Conservation (phyloP, 2,797 vertebrate species). For the Silurus lanzhouensis region DNA sequence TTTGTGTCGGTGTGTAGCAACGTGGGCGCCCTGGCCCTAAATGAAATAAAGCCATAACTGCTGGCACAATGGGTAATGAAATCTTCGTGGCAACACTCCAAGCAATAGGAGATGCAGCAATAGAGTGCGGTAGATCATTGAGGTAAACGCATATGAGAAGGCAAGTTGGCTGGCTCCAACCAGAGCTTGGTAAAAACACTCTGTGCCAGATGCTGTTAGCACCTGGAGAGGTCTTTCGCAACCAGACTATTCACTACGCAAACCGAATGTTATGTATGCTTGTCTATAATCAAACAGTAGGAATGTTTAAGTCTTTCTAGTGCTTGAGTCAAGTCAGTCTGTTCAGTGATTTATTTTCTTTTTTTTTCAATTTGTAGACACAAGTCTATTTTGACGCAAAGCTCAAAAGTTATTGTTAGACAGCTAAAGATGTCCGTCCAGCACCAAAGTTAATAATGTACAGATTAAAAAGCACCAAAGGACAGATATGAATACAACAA, state of each 20-base stretch:
- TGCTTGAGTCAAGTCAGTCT: not conserved
- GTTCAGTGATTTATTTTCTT: not conserved
- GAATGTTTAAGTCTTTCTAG: not conserved
- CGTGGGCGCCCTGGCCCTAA: conserved; percentile 7
- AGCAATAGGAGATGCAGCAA: conserved; percentile 7
- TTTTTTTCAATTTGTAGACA: not conserved
- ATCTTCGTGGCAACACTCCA: conserved; percentile 21
- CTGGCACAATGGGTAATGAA: conserved; percentile 23
- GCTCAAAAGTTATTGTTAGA: too few species aligned
- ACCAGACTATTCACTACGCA: not conserved
- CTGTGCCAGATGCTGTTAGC: not conserved
- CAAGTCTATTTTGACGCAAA: too few species aligned
- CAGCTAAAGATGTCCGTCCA: too few species aligned
- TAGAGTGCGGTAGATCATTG: not conserved
- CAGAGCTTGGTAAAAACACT: not conserved
- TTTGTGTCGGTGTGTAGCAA: conserved; percentile 19
- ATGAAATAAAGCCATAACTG: conserved; percentile 34
- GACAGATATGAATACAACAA: too few species aligned
- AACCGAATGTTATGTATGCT: not conserved
- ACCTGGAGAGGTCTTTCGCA: not conserved
- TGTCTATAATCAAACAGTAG: not conserved
- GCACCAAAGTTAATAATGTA: too few species aligned
- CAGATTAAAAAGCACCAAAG: too few species aligned
- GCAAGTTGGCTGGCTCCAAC: conserved; percentile 9
- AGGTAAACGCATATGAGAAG: conserved; percentile 9